Evolutionary conservation across 2,113 vertebrate species (phyloP), one percentile per base, ranked within the genome.

Genomic region (Scortum barcoo): DNA sequence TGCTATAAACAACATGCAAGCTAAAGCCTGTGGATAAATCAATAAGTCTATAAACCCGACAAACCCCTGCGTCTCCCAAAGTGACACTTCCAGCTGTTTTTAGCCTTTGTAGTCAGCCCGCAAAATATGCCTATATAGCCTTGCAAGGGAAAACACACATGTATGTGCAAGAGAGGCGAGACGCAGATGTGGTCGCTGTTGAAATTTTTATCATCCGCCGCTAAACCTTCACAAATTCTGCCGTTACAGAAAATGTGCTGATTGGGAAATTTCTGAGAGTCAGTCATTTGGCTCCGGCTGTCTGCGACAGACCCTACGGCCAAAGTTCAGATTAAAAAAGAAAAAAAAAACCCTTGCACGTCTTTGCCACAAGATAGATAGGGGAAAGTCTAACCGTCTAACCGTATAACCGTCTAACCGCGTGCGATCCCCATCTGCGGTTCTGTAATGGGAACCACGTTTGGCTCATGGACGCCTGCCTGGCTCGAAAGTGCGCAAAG

Each of bases 391-490:
- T 46, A 48, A 74, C 80, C 86, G 79, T n/a, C n/a, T n/a, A n/a
- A n/a, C n/a, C n/a, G n/a, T n/a, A n/a, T n/a, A n/a, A n/a, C n/a
- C n/a, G 72, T 80, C 48, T 46, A 48, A 74, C 80, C 86, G 79
- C 83, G 90, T 83, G 78, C 75, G 71, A 79, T 76, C 75, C 66
- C 80, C 78, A 78, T 81, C 82, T 91, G 84, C 40, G 44, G 81
- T 78, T 78, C 70, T 69, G 40, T 87, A 93, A 93, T 90, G 38
- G 36, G 86, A 91, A 85, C 80, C 91, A 88, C 19, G 74, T 83
- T 89, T 68, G 62, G 62, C 81, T 51, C 40, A 5, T 9, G 0
- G 68, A 75, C 13, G 51, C 36, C 72, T 24, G 46, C 17, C 57
- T 74, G 0, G 20, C 56, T 76, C 36, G n/a, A 50, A 72, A 72